Evolutionary conservation across 2,113 vertebrate genomes (phyloP).

Genomic region (Solea senegalensis): DNA sequence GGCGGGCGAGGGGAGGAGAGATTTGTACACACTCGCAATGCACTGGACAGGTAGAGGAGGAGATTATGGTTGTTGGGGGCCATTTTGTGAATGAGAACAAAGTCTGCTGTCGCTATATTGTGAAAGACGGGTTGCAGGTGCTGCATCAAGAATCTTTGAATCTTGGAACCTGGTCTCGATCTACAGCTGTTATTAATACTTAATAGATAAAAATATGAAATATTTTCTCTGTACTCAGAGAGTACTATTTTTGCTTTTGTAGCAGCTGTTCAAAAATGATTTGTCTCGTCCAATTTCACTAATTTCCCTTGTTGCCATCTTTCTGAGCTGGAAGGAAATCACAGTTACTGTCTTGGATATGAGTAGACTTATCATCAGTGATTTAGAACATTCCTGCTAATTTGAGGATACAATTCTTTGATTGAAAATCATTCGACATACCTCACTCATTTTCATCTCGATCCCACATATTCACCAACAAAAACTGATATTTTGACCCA

Average conservation of each 20-base stretch:
- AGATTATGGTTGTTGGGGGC: conserved; percentile 26
- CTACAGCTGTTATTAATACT: background rate
- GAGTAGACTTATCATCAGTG: conserved; percentile 6
- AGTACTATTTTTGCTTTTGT: background rate
- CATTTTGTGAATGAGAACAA: conserved; percentile 43
- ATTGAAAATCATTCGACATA: background rate
- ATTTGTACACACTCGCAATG: conserved; percentile 41
- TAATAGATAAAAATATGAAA: no score
- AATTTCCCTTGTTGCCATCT: background rate
- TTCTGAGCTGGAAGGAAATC: background rate
- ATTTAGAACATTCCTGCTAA: conserved; percentile 1
- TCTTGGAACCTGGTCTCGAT: background rate
- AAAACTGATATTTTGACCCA: conserved; percentile 13
- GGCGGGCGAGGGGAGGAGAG: conserved; percentile 39
- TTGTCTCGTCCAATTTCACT: background rate
- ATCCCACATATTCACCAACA: background rate
- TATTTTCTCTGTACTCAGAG: no score
- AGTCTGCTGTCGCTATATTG: conserved; percentile 30
- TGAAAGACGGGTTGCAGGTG: conserved; percentile 32
- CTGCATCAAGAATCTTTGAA: conserved; percentile 6
- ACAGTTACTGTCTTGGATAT: background rate
- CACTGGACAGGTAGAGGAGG: conserved; percentile 56
- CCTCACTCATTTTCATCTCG: background rate
- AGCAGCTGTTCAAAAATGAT: background rate
- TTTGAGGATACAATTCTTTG: conserved; percentile 6